A percentile compares a stretch with the other conserved stretches of the same genome.
phyloP scores from a whole-genome alignment of 2,113 vertebrate species.

The Psilopsiagon aurifrons region DNA sequence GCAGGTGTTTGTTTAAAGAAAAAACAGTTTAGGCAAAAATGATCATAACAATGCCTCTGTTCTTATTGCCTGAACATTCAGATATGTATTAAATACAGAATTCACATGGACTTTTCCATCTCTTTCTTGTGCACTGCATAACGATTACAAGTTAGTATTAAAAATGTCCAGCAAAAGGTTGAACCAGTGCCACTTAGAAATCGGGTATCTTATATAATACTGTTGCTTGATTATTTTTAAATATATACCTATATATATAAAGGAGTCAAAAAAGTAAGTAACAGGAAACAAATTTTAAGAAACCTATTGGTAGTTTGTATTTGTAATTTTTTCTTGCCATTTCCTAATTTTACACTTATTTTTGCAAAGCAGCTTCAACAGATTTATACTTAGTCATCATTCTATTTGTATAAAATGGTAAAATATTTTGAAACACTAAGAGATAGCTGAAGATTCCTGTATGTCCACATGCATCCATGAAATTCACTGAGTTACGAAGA shows the following conservation, averaged over 20 bases:
- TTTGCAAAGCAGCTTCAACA: constrained; percentile 62
- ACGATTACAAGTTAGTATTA: background rate
- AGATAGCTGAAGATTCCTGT: constrained; percentile 49
- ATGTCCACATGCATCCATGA: constrained; percentile 13
- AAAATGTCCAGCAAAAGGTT: constrained; percentile 13
- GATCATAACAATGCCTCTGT: constrained; percentile 6
- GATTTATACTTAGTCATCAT: constrained; percentile 60
- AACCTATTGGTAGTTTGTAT: constrained; percentile 44
- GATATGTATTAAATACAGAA: background rate
- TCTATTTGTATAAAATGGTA: constrained; percentile 63
- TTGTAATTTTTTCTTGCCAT: constrained; percentile 46
- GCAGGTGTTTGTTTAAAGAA: constrained; percentile 22
- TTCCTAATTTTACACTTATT: constrained; percentile 66
- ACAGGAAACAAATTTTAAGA: constrained; percentile 38
- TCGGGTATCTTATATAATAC: constrained; percentile 18
- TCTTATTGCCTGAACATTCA: constrained; percentile 7
- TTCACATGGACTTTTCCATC: background rate
- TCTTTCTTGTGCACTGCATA: background rate
- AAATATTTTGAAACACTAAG: constrained; percentile 55
- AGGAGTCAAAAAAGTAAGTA: background rate
- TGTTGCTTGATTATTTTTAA: constrained; percentile 53
- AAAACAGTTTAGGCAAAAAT: background rate
- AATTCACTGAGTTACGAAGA: background rate
- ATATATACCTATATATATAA: constrained; percentile 15
- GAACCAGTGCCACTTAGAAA: constrained; percentile 34